Evolutionary conservation across 2,113 vertebrate species (phyloP).

Genomic region (Brachypodius melanocephalos): DNA sequence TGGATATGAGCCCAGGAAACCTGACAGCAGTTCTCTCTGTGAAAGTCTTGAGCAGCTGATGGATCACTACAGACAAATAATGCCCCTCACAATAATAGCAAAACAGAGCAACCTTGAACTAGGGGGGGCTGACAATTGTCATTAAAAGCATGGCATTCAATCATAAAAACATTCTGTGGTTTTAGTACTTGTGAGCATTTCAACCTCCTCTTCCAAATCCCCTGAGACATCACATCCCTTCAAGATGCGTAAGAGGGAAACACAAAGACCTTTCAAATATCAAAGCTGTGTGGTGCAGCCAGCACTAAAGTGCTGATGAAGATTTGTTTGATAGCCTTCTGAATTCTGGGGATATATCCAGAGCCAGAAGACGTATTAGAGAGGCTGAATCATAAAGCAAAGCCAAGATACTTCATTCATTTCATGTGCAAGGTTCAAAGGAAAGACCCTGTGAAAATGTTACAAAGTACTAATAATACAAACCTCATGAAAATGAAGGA

Average conservation of each 20-base stretch:
- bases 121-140: not conserved
- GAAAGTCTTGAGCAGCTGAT: not conserved
- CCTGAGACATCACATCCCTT: not conserved
- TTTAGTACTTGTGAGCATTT: not conserved
- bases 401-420: not conserved
- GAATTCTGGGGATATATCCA: slow-evolving; percentile 20
- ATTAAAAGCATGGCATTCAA: not conserved
- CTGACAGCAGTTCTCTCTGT: not conserved
- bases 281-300: slow-evolving; percentile 12
- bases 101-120: not conserved
- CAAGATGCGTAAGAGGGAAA: not conserved
- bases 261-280: slow-evolving; percentile 3
- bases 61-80: not conserved
- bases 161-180: not conserved
- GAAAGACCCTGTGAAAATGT: slow-evolving; percentile 24
- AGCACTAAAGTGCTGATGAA: slow-evolving; percentile 19
- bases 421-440: slow-evolving; percentile 11
- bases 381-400: slow-evolving; percentile 32
- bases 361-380: not conserved
- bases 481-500: slow-evolving; percentile 43
- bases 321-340: slow-evolving; percentile 24
- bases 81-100: not conserved
- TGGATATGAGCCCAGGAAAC: not conserved
- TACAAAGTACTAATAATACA: slow-evolving; percentile 48
- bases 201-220: not conserved